phyloP scores from a whole-genome alignment of 2,797 vertebrate species.

The Spinibarbus caldwelli region DNA sequence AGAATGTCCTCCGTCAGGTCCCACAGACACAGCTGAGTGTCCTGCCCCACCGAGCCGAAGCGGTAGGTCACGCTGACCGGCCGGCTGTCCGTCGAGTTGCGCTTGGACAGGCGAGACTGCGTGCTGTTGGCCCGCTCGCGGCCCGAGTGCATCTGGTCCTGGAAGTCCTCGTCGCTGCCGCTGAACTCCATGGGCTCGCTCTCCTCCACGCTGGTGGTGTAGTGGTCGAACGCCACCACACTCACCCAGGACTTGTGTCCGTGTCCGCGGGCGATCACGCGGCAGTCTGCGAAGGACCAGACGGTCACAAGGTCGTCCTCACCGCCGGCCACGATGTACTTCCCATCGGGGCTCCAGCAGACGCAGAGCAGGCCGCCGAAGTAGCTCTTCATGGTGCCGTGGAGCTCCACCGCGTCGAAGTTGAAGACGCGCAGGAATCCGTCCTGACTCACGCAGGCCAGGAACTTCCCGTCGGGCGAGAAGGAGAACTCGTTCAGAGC shows the following conservation, averaged over 20 bases:
- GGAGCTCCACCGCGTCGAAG: slow-evolving; percentile 94
- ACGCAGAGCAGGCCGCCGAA: slow-evolving; percentile 95
- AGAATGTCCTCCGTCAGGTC: slow-evolving; percentile 98
- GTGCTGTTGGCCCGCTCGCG: slow-evolving; percentile 90
- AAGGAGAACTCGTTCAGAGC: slow-evolving; percentile 96
- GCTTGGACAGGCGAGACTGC: slow-evolving; percentile 93
- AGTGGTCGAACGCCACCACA: slow-evolving; percentile 95
- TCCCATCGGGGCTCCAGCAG: slow-evolving; percentile 97
- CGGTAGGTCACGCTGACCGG: slow-evolving; percentile 94
- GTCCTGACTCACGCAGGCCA: slow-evolving; percentile 95
- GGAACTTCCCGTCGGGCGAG: slow-evolving; percentile 96
- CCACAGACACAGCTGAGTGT: slow-evolving; percentile 97
- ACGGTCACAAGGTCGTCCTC: slow-evolving; percentile 98
- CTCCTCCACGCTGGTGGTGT: slow-evolving; percentile 95
- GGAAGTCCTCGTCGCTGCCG: slow-evolving; percentile 98
- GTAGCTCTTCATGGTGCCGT: slow-evolving; percentile 99
- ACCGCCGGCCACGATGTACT: slow-evolving; percentile 94
- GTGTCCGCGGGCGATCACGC: slow-evolving; percentile 93
- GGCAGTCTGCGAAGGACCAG: slow-evolving; percentile 94
- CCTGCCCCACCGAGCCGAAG: slow-evolving; percentile 97
- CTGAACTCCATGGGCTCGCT: slow-evolving; percentile 94
- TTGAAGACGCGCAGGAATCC: slow-evolving; percentile 95
- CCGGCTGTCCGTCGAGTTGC: slow-evolving; percentile 95
- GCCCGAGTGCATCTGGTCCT: slow-evolving; percentile 91
- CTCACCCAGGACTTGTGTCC: slow-evolving; percentile 98